Base-by-base conservation (phyloP, 2,888 invertebrate genomes). In the Phengaris alcon region DNA sequence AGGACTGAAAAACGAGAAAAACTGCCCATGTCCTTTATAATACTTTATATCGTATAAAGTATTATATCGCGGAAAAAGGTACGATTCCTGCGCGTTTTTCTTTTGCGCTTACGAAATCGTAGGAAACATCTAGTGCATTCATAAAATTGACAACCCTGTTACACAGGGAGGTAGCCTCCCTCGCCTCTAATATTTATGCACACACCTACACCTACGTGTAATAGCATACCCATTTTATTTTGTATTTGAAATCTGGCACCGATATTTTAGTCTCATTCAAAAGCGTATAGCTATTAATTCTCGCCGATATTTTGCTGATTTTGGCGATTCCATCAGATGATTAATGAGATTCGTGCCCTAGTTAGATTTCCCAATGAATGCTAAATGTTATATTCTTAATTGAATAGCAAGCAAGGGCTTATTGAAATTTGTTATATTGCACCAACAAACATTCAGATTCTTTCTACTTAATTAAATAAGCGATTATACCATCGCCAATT, bases 211-310 rank as follows among this genome's bases (percentile, higher is more conserved):
- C 35, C 35, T 64, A 44, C 64, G 35, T 64, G 13, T 64, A 64
- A 64, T 64, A 15, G 64, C 64, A 64, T 44, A 64, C 44, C 64
- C 64, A 64, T 64, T 64, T 64, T 64, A 64, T 64, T 64, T 13
- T 12, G 64, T 64, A 64, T 64, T 64, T 44, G 35, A 12, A 64
- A 64, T 64, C 64, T 64, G 64, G 64, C 64, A 44, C 12, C 44
- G 59, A 22, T 35, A 35, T 64, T 64, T 35, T 64, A 2, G 35
- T 64, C 35, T 9, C 64, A 64, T 64, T 44, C 35, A 12, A 64
- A 22, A 64, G 35, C 64, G 52, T 52, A 35, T 59, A 22, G 59
- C 35, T 12, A 64, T 6, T 64, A 12, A 64, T 64, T 64, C 4
- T 35, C 35, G 35, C 35, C 35, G 35, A 3, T 35, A 35, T 35